Evolutionary conservation across 2,888 invertebrate genomes (phyloP).

Genomic region (Andrena praecox): DNA sequence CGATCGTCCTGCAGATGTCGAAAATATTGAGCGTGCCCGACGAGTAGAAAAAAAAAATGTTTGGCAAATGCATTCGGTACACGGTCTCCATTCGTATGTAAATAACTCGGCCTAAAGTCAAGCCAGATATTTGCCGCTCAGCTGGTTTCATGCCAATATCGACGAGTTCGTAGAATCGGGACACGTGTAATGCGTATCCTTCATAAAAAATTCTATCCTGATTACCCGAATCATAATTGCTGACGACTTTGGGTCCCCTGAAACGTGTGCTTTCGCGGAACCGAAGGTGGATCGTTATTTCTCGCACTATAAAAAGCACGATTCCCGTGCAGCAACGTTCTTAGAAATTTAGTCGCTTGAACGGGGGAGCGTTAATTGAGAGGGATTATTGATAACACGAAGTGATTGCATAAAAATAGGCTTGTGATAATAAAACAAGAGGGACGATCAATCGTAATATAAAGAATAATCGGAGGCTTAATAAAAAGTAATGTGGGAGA

Average conservation of each 20-base stretch:
- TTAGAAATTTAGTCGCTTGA: not conserved
- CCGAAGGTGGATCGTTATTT: not conserved
- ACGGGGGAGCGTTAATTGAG: not conserved
- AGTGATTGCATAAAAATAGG: constrained; percentile 12
- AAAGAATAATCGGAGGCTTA: not conserved
- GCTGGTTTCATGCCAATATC: constrained; percentile 75
- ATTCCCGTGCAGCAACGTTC: not conserved
- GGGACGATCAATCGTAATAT: too few species aligned
- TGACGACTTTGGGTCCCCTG: not conserved
- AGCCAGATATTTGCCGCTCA: constrained; percentile 57
- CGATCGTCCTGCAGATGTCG: constrained; percentile 35
- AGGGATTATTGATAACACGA: not conserved
- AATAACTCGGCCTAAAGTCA: constrained; percentile 66
- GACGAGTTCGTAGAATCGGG: constrained; percentile 45
- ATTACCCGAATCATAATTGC: constrained; percentile 45
- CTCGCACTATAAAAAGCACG: not conserved
- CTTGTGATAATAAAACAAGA: not conserved
- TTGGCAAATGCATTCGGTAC: constrained; percentile 62
- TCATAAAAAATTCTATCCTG: constrained; percentile 4
- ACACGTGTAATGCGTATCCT: constrained; percentile 35
- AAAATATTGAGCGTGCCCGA: constrained; percentile 48
- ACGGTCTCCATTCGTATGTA: constrained; percentile 68
- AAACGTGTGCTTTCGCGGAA: not conserved
- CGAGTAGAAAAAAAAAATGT: constrained; percentile 32
- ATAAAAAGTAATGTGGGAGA: not conserved